Evolutionary conservation across 2,113 vertebrate genomes (phyloP).

Genomic region (Axis porcinus): DNA sequence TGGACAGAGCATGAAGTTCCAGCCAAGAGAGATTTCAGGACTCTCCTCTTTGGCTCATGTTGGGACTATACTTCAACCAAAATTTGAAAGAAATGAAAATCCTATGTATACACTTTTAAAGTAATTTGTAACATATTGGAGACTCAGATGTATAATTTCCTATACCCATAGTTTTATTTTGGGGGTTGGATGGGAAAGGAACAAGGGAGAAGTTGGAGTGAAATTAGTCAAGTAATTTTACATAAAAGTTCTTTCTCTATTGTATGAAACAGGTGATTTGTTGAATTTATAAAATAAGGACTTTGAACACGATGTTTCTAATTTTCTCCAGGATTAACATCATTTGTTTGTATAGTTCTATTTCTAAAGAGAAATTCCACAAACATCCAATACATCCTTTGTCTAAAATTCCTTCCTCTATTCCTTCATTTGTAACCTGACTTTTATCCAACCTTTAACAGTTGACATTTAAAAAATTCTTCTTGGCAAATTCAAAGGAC

Average conservation of each 20-base stretch:
- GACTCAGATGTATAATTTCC: neutral
- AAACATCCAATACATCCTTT: neutral
- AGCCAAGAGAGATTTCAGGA: neutral
- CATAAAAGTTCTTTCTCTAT: neutral
- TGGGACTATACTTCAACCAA: neutral
- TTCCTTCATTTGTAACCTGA: neutral
- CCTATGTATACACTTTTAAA: neutral
- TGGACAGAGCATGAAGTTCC: neutral
- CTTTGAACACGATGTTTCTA: neutral
- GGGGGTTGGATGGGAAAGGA: neutral
- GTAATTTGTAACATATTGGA: neutral
- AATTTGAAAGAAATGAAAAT: neutral
- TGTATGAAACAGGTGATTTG: neutral
- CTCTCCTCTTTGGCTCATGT: neutral
- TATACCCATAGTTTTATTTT: neutral
- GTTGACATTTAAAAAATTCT: neutral
- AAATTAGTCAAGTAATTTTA: neutral
- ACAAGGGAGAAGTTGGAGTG: neutral
- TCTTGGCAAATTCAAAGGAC: neutral
- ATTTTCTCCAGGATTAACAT: neutral
- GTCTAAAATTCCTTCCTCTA: neutral
- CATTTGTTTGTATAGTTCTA: neutral
- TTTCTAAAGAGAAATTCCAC: neutral
- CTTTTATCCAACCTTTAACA: neutral
- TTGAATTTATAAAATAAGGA: neutral